Evolutionary conservation across 2,113 vertebrate species (phyloP), one percentile per base, ranked within the genome.

Genomic region (Scophthalmus maximus): DNA sequence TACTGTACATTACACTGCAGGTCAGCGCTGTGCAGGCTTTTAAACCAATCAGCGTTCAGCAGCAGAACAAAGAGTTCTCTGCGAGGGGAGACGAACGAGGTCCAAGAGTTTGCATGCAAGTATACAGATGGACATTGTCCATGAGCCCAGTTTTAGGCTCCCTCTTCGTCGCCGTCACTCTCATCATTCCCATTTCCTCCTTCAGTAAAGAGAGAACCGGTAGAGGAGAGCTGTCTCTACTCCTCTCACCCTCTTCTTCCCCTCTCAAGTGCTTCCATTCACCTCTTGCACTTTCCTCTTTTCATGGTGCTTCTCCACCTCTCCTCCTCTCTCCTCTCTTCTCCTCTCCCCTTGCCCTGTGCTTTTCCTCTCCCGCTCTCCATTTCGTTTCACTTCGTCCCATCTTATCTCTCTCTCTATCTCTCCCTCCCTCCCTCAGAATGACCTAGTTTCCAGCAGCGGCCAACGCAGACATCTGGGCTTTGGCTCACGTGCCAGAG

Each of bases 391-490:
- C 12, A 2, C 66, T 61, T 47, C 52, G 42, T 53, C 30, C 34
- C 6, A 2, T 47, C 27, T 49, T n/a, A 11, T 27, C 26, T 38
- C 26, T 18, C 14, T 27, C 38, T 23, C n/a, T 26, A 30, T 49
- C 51, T 12, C 64, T 63, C 49, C 62, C 29, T 11, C 56, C 53
- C 47, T 69, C 57, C 56, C 69, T 70, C 23, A 2, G 27, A 57
- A 66, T 90, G 89, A 92, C 89, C 89, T 83, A 81, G 64, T 88
- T 92, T 90, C 72, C 34, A 55, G 68, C 76, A 20, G 75, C 67
- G 90, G 84, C 81, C 81, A 82, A 75, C 23, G n/a, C 72, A 87
- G 85, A 89, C 87, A 89, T 88, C 83, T 89, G 88, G 82, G 72
- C 86, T 85, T 88, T 50, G 20, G 71, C 86, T 84, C 87, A 87